Base-by-base conservation (phyloP, 1,140 invertebrate species). In the Helicoverpa zea region DNA sequence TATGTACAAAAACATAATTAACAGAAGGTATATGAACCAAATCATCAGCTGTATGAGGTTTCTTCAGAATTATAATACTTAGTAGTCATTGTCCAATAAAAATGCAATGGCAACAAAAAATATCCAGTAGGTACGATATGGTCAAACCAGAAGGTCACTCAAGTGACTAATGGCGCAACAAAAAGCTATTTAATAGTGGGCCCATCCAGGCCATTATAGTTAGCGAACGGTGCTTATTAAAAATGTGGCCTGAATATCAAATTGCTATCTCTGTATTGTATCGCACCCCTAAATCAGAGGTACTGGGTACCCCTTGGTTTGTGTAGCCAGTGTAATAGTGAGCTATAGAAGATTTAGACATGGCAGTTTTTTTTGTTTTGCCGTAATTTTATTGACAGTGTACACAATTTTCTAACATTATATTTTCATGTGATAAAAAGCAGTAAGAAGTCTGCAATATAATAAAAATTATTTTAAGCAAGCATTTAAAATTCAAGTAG, bases 171-270 rank as follows among this genome's bases (percentile, higher is more conserved):
- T 90, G 86, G 88, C 86, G 83, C 81, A 88, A 89, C 89, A 90
- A 90, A 92, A 90, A 90, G 84, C 88, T 87, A 87, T 86, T 90
- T 88, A 92, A 91, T 83, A 90, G 90, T 90, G 89, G 90, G 90
- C 91, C 83, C 84, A 88, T 86, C 86, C 87, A 70, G 86, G 74
- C 89, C 90, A 92, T 92, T 93, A 92, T 61, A 84, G 78, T 56
- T 73, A 81, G 79, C 81, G 66, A 81, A 79, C 82, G 84, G 85
- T 86, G 88, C 93, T 94, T 94, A 95, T 95, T 94, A 95, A 95
- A 95, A 95, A 95, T 95, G 94, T 95, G 94, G 93, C 94, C 93
- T 91, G 91, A 93, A 95, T 95, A 95, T 95, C 94, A 94, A 94
- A 95, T 95, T 95, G 93, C 93, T 94, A 94, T 95, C 94, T 92